Evolutionary conservation across 2,113 vertebrate genomes (phyloP).

Genomic region (Ameiurus melas): DNA sequence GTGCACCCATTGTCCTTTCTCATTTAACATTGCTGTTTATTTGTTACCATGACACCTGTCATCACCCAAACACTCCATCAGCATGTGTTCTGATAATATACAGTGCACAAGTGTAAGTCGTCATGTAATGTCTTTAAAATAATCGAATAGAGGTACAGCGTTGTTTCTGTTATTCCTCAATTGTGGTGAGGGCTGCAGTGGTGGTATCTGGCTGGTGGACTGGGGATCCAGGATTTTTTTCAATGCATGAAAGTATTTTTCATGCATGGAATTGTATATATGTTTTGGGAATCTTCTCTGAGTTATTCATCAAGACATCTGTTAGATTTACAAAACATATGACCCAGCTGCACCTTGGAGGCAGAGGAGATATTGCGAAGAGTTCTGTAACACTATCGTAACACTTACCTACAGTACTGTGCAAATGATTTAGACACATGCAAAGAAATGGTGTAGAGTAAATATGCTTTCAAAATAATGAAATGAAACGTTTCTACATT

Average conservation of each 20-base stretch:
- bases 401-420: background rate
- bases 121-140: background rate
- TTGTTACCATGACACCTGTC: background rate
- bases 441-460: too few relatives aligned
- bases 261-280: background rate
- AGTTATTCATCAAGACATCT: constrained; percentile 71
- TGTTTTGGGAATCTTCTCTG: constrained; percentile 41
- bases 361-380: constrained; percentile 42
- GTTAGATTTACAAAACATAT: constrained; percentile 69
- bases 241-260: background rate
- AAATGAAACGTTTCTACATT: too few relatives aligned
- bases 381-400: background rate
- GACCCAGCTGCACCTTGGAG: constrained; percentile 61
- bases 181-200: background rate
- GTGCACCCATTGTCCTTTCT: background rate
- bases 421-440: too few relatives aligned
- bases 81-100: background rate
- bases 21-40: background rate
- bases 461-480: too few relatives aligned
- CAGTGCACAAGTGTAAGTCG: background rate
- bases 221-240: background rate
- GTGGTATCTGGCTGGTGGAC: background rate
- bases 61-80: background rate
- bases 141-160: background rate
- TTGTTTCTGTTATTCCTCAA: background rate